Percentiles rank a stretch among this genome's conserved stretches.
Conservation (phyloP, 2,888 invertebrate species). For the Cyclophora albipunctata region DNA sequence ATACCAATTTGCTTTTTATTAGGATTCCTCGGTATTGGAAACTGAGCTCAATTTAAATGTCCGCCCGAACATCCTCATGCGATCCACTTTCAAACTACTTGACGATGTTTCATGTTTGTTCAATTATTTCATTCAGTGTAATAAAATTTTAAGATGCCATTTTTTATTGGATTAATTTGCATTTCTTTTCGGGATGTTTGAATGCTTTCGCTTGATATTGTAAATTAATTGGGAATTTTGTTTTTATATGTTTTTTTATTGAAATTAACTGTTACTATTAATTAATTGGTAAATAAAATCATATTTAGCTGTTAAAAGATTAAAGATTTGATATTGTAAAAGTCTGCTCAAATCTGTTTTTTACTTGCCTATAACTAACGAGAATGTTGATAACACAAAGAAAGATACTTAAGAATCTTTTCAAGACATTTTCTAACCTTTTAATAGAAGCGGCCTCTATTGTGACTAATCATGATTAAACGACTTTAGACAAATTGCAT, state of each 20-base stretch:
- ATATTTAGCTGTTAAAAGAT: too few relatives aligned
- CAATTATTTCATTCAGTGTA: not conserved
- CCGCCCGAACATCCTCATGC: slow-evolving; percentile 4
- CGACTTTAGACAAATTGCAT: slow-evolving; percentile 75
- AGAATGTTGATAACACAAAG: too few relatives aligned
- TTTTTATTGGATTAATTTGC: not conserved
- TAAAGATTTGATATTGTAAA: too few relatives aligned
- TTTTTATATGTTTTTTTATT: too few relatives aligned
- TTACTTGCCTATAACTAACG: too few relatives aligned
- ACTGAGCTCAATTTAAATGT: slow-evolving; percentile 10
- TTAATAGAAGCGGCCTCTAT: slow-evolving; percentile 66
- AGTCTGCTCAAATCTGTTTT: too few relatives aligned
- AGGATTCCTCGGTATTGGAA: slow-evolving; percentile 34
- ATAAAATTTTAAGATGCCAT: not conserved
- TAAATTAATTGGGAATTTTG: too few relatives aligned
- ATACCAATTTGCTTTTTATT: slow-evolving; percentile 69
- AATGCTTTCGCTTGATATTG: too few relatives aligned
- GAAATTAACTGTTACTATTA: too few relatives aligned
- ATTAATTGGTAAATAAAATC: too few relatives aligned
- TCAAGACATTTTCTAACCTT: slow-evolving; percentile 58
- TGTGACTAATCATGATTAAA: slow-evolving; percentile 76
- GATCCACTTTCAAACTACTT: slow-evolving; percentile 1
- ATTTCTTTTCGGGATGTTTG: too few relatives aligned
- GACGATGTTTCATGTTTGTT: slow-evolving; percentile 1
- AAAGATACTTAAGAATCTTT: slow-evolving; percentile 30